A percentile compares a stretch with the other conserved stretches of the same genome.
Conservation (phyloP, 2,888 invertebrate genomes). For the Macropis europaea region DNA sequence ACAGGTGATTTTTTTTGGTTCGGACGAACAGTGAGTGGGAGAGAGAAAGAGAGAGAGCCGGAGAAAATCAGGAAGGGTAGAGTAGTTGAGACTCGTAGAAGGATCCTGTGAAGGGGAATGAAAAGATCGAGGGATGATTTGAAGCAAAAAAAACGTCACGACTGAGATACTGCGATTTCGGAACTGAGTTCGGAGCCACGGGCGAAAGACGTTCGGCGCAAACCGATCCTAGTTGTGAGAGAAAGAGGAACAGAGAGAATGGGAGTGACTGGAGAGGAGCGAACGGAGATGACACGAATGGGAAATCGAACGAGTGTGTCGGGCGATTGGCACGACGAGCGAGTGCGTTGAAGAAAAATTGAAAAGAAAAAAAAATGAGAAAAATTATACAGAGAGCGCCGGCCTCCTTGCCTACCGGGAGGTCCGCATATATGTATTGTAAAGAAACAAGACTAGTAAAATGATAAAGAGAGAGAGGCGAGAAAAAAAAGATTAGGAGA, state of each 20-base stretch:
- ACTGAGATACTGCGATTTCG: conserved; percentile 62
- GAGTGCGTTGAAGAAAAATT: conserved; percentile 60
- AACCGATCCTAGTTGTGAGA: conserved; percentile 75
- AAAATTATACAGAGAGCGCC: conserved; percentile 79
- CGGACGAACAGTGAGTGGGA: conserved; percentile 15
- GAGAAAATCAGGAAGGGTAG: conserved; percentile 2
- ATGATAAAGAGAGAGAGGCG: conserved; percentile 73
- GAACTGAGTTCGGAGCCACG: conserved; percentile 78
- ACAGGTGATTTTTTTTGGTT: conserved; percentile 62
- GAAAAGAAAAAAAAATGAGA: conserved; percentile 69
- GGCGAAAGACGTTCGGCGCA: conserved; percentile 80
- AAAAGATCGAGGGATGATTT: conserved; percentile 33
- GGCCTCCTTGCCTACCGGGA: conserved; percentile 80
- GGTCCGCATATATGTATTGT: conserved; percentile 79
- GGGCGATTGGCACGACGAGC: conserved; percentile 44
- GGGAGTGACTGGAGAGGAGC: conserved; percentile 35
- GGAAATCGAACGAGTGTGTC: conserved; percentile 14
- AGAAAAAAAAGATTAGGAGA: conserved; percentile 65
- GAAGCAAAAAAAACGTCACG: conserved; percentile 57
- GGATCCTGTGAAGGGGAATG: not conserved
- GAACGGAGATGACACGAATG: conserved; percentile 61
- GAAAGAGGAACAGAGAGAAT: conserved; percentile 39
- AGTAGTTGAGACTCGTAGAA: not conserved
- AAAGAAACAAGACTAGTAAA: conserved; percentile 76
- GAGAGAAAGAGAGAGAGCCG: not conserved